phyloP scores from a whole-genome alignment of 2,113 vertebrate genomes.

The Pterocles orientalis region DNA sequence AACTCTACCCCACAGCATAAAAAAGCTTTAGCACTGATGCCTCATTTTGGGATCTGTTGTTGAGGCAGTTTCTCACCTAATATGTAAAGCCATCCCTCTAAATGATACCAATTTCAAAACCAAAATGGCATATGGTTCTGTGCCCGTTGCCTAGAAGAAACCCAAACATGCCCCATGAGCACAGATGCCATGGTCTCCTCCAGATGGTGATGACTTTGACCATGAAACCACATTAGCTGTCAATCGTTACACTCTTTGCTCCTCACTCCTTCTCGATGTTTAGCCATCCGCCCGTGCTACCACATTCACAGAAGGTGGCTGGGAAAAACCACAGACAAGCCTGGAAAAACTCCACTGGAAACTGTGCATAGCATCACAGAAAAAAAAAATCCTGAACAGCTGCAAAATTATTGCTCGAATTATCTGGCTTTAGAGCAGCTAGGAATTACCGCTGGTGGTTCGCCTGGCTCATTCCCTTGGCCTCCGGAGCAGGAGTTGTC shows the following conservation, averaged over 20 bases:
- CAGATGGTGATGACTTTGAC: neutral
- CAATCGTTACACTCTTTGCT: rapidly evolving
- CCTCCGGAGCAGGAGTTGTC: neutral
- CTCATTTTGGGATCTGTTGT: neutral
- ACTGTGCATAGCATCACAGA: neutral
- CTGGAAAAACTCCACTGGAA: neutral
- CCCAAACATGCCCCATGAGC: neutral
- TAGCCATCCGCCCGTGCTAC: neutral
- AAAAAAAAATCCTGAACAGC: neutral
- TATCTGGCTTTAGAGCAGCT: neutral
- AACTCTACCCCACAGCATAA: neutral
- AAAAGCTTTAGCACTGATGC: neutral
- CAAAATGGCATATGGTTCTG: neutral
- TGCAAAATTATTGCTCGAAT: neutral
- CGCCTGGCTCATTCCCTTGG: neutral
- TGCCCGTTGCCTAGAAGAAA: neutral
- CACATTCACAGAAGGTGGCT: neutral
- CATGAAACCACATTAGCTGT: rapidly evolving
- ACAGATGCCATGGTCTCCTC: neutral
- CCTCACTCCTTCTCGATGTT: neutral
- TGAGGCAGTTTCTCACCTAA: neutral
- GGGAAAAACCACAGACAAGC: neutral
- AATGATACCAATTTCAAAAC: neutral
- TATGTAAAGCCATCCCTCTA: neutral
- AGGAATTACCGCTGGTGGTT: rapidly evolving